Evolutionary conservation across 2,797 vertebrate genomes (phyloP).

Genomic region (Galagoides demidoff): DNA sequence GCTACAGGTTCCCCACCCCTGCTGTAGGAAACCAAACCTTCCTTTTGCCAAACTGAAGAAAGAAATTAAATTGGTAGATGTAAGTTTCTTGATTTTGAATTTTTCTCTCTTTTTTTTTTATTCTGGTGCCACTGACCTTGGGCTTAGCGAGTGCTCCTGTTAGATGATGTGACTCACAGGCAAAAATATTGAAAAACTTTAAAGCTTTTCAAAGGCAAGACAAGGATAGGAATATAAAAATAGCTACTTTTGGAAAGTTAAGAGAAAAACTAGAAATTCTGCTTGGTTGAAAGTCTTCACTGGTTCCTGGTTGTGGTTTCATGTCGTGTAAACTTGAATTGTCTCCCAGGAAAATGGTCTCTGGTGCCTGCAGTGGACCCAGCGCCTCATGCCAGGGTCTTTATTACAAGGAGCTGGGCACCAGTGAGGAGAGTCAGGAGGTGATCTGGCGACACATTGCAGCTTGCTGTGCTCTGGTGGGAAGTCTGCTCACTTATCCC

Average conservation of each 20-base stretch:
- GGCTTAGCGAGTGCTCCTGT: rapidly evolving
- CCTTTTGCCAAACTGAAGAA: neutral
- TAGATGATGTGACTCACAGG: neutral
- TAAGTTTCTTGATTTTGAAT: neutral
- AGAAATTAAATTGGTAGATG: neutral
- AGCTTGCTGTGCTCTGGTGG: neutral
- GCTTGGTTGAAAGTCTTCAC: neutral
- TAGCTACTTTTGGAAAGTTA: neutral
- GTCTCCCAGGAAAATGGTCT: neutral
- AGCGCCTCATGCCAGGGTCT: too few relatives aligned
- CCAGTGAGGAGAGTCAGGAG: rapidly evolving
- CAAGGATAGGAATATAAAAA: neutral
- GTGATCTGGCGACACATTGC: rapidly evolving
- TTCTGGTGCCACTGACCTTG: neutral
- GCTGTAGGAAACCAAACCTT: neutral
- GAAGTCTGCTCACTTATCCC: neutral
- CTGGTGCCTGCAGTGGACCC: neutral
- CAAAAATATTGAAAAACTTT: neutral
- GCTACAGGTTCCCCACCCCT: too few relatives aligned
- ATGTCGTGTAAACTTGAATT: neutral
- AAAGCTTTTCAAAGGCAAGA: neutral
- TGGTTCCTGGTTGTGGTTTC: neutral
- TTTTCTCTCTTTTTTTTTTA: neutral
- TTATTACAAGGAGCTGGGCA: neutral
- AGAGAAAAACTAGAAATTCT: neutral